These are phyloP conservation scores for Euwallacea similis DNA, from an alignment of 1,140 invertebrate genomes.

Conservation along the genomic window DNA sequence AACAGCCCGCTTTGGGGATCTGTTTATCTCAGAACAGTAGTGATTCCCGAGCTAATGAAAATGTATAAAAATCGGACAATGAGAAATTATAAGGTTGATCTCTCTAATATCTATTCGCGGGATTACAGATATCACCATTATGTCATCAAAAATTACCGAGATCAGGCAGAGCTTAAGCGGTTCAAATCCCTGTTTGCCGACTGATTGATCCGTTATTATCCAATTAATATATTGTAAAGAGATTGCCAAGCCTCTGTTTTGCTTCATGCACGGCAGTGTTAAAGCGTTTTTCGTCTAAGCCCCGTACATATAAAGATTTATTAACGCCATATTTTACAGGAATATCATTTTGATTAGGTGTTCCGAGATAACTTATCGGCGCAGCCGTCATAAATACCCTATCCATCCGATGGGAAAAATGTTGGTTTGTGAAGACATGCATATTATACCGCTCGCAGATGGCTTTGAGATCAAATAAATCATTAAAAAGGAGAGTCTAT, in stretches of 20 bases:
- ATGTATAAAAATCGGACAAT: no score
- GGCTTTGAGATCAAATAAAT: no score
- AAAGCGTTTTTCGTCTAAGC: background rate
- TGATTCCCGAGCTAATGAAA: no score
- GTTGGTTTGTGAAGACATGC: no score
- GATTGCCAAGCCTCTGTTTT: conserved; percentile 3
- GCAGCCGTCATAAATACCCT: no score
- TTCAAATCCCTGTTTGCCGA: conserved; percentile 3
- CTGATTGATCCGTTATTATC: background rate
- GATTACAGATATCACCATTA: background rate
- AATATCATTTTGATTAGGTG: background rate
- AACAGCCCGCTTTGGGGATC: no score
- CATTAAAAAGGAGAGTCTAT: no score
- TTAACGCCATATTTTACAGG: background rate
- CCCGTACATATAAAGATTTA: background rate
- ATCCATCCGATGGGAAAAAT: no score
- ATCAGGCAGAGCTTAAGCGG: background rate
- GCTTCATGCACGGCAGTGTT: background rate
- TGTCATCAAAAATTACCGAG: conserved; percentile 4
- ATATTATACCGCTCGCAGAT: no score
- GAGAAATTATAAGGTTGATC: no score
- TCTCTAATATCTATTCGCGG: background rate
- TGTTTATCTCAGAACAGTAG: no score
- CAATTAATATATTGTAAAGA: background rate
- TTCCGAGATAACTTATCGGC: no score